A percentile compares a stretch with the other conserved stretches of the same genome.
Evolutionary conservation across 2,888 invertebrate genomes (phyloP).

Genomic region (Cremastinae sp.): DNA sequence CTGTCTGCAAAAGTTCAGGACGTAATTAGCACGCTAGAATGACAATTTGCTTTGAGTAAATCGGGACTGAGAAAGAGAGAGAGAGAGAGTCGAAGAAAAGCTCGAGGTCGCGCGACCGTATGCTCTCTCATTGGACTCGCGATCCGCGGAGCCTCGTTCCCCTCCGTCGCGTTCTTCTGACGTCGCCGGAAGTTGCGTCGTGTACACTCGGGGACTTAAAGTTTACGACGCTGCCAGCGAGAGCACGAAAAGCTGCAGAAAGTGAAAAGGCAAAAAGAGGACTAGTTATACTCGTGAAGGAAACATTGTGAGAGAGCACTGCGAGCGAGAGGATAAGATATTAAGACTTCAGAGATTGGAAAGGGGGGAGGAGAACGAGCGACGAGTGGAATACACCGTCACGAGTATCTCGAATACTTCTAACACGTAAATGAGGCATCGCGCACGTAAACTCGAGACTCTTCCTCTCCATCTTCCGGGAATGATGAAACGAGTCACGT

Average conservation of each 20-base stretch:
- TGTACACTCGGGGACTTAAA: slow-evolving; percentile 51
- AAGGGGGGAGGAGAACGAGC: neutral
- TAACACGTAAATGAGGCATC: slow-evolving; percentile 56
- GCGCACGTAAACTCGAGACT: slow-evolving; percentile 36
- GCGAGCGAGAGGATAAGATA: slow-evolving; percentile 41
- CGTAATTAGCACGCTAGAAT: slow-evolving; percentile 63
- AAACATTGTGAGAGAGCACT: slow-evolving; percentile 15
- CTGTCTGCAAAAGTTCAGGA: slow-evolving; percentile 59
- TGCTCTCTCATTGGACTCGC: slow-evolving; percentile 13
- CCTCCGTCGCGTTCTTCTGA: slow-evolving; percentile 8
- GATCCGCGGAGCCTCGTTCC: neutral
- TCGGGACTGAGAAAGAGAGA: slow-evolving; percentile 32
- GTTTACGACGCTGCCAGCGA: slow-evolving; percentile 34
- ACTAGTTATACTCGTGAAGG: slow-evolving; percentile 31
- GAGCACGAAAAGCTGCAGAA: slow-evolving; percentile 14
- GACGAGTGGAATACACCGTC: slow-evolving; percentile 10
- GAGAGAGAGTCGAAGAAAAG: neutral
- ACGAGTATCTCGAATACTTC: slow-evolving; percentile 46
- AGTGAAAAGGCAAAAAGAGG: slow-evolving; percentile 17
- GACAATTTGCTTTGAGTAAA: slow-evolving; percentile 66
- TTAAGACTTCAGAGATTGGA: slow-evolving; percentile 31
- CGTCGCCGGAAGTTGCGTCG: slow-evolving; percentile 34
- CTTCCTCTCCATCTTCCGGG: slow-evolving; percentile 11
- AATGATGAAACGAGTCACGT: neutral
- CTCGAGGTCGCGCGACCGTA: slow-evolving; percentile 3